Evolutionary conservation across 2,888 invertebrate genomes (phyloP), one percentile per base, ranked within the genome.

Genomic region (Alentia gelatinosa): DNA sequence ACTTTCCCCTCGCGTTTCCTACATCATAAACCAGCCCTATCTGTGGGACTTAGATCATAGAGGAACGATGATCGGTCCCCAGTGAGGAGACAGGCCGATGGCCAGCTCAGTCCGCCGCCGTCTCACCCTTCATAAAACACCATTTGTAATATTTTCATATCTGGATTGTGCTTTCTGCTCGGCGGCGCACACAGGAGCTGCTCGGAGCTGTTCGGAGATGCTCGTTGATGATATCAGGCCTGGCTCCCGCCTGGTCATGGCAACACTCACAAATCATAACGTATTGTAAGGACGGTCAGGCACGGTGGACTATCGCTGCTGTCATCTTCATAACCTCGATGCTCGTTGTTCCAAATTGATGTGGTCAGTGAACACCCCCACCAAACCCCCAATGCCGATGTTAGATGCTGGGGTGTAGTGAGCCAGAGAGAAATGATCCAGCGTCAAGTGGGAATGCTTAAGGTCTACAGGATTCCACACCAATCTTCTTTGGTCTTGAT

Each of bases 111-210:
- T 56, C 19, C 19, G 56, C 19, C 12, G n/a, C 19, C 3, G 56
- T 12, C 56, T n/a, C 23, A 12, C 3, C 19, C 56, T n/a, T n/a
- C 56, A 56, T 56, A 56, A 56, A n/a, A 56, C 56, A 5, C 79
- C 79, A 79, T 79, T 39, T 79, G 37, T 79, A 79, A 79, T 79
- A 79, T 79, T 79, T 79, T 79, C 79, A 79, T 79, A 79, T 79
- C 79, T 79, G 79, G 0, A n/a, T 12, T 26, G 1, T 56, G 3
- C 23, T 15, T 35, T 37, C 79, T 35, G 39, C 79, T 7, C 15
- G 23, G 37, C 5, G n/a, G 37, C 15, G n/a, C 79, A 79, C 1
- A 56, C 56, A 56, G n/a, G 56, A 12, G 56, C 19, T 56, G 56
- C 56, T 79, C n/a, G 15, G 79, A 35, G 35, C 79, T n/a, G 79